Evolutionary conservation across 2,888 invertebrate genomes (phyloP), one percentile per base, ranked within the genome.

Genomic region (Drosophila paramelanica): DNA sequence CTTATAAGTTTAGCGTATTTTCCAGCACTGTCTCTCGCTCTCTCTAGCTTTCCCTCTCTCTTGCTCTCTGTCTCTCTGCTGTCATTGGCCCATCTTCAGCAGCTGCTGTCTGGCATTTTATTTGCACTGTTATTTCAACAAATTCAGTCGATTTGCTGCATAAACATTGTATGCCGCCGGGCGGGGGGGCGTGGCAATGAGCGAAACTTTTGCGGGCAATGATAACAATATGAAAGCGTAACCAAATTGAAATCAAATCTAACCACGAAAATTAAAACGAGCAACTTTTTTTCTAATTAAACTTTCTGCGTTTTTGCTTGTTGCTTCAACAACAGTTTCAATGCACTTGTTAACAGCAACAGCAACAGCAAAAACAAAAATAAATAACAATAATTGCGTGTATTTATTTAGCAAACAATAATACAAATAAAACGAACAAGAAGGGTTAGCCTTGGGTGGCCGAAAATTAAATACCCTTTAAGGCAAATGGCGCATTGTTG

Each of bases 101-200:
- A 55, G 67, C 81, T 69, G 53, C 72, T 49, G 57, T 51, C 47
- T 50, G 45, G 47, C 27, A 36, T 38, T 62, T 25, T 49, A 42
- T 42, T 58, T 43, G 58, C 58, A 46, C 45, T 90, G 81, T 90
- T 90, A 87, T 90, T 90, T 73, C 79, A 90, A 90, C 90, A 90
- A 90, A 90, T 90, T 90, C 90, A 90, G 90, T 90, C 90, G 90
- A 90, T 90, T 90, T 90, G 89, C 90, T 90, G 82, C 82, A 89
- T 90, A 88, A 90, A 90, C 86, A 90, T 82, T 81, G 56, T 45
- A 42, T 46, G 17, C 17, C 38, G 25, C 14, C 20, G 14, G 2
- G 23, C n/a, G 20, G 11, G 23, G 33, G 50, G 67, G 56, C 60
- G 52, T 67, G 61, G 46, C 53, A 67, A 25, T 64, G 41, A 23